phyloP scores from a whole-genome alignment of 2,797 vertebrate genomes.

The Crenuchus spilurus region DNA sequence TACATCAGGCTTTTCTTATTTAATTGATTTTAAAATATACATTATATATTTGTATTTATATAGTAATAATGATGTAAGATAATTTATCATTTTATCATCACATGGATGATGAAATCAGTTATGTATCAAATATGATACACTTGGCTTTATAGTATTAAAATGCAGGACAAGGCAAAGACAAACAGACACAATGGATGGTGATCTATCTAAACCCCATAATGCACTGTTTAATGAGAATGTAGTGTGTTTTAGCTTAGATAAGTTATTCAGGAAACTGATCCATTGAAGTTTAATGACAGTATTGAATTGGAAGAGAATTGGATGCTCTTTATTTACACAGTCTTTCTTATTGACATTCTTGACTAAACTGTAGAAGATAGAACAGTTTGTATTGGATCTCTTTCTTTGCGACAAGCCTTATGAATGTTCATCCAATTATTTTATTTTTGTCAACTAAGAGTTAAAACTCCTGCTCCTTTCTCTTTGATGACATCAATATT shows the following conservation, averaged over 20 bases:
- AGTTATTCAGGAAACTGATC: neutral
- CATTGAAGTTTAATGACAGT: neutral
- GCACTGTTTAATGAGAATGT: neutral
- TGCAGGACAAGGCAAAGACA: neutral
- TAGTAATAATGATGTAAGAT: too few species aligned
- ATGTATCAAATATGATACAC: too few species aligned
- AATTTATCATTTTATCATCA: too few species aligned
- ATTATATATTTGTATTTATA: too few species aligned
- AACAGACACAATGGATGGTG: neutral
- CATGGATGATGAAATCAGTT: too few species aligned
- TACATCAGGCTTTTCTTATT: too few species aligned
- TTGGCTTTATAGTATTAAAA: too few species aligned
- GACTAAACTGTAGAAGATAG: neutral
- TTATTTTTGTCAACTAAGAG: slow-evolving; percentile 57
- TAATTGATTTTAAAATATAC: too few species aligned
- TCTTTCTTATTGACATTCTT: neutral
- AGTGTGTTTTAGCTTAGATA: neutral
- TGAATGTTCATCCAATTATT: slow-evolving; percentile 8
- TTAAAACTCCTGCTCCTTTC: slow-evolving; percentile 67
- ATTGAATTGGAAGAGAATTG: neutral
- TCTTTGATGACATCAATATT: slow-evolving; percentile 81
- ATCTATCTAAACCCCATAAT: neutral
- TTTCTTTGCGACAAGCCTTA: neutral
- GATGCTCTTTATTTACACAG: neutral
- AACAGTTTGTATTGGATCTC: neutral